Conservation (phyloP, 2,888 invertebrate genomes). For the Ypsolopha scabrella region DNA sequence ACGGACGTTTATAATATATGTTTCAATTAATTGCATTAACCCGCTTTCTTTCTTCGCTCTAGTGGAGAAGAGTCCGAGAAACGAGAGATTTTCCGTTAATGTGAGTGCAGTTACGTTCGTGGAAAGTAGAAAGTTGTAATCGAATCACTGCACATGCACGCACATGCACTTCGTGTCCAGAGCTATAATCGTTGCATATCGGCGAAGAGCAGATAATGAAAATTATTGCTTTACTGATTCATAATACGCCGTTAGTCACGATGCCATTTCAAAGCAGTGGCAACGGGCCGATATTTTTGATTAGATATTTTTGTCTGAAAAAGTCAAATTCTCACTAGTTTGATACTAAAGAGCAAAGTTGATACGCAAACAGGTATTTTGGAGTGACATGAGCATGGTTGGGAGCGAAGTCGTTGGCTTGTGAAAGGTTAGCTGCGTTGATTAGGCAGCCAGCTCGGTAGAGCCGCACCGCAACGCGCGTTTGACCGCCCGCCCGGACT, state of each 20-base stretch:
- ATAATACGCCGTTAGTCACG: no score
- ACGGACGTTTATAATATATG: not conserved
- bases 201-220: not conserved
- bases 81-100: conserved; percentile 63
- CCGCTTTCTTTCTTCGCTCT: conserved; percentile 61
- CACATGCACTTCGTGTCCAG: conserved; percentile 19
- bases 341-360: not conserved
- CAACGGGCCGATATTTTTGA: not conserved
- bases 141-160: conserved; percentile 66
- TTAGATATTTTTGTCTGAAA: not conserved
- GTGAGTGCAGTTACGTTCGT: conserved; percentile 44
- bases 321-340: not conserved
- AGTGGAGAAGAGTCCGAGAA: conserved; percentile 54
- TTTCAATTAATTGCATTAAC: conserved; percentile 31
- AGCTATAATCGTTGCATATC: conserved; percentile 2
- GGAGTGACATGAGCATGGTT: conserved; percentile 24
- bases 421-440: conserved; percentile 62
- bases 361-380: not conserved
- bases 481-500: conserved; percentile 58
- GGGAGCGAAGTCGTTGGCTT: conserved; percentile 44
- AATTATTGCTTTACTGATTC: not conserved
- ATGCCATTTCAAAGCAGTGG: not conserved
- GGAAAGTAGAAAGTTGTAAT: conserved; percentile 66
- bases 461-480: conserved; percentile 67
- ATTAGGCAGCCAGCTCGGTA: conserved; percentile 60